Conservation (phyloP, 1,140 invertebrate genomes). For the Neodiprion pinetum region DNA sequence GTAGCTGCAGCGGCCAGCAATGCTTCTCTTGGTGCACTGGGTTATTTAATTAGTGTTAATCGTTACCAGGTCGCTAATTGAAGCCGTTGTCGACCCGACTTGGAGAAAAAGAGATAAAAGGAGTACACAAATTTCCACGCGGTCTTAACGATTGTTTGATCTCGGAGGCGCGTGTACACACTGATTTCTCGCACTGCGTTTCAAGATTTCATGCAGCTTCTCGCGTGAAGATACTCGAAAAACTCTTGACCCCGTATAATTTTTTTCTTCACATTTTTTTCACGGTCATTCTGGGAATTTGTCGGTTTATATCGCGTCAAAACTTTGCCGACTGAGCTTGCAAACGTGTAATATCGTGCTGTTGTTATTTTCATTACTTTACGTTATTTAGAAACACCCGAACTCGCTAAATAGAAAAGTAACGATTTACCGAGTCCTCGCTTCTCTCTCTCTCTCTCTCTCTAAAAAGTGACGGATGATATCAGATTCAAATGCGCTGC, state of each 20-base stretch:
- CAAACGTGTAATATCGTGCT: no score
- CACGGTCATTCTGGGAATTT: background rate
- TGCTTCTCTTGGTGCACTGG: background rate
- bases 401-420: background rate
- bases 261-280: background rate
- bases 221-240: background rate
- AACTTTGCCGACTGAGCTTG: no score
- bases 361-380: no score
- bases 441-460: conserved; percentile 15
- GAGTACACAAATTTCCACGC: conserved; percentile 1
- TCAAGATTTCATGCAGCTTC: background rate
- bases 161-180: background rate
- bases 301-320: no score
- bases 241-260: background rate
- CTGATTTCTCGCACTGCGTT: conserved; percentile 1
- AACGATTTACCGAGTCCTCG: conserved; percentile 20
- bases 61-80: conserved; percentile 1
- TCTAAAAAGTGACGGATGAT: background rate
- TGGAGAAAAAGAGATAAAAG: background rate
- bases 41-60: conserved; percentile 8
- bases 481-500: background rate
- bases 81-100: background rate
- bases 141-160: conserved; percentile 7
- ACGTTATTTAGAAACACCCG: no score
- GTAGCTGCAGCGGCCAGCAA: conserved; percentile 15